phyloP scores from a whole-genome alignment of 1,140 invertebrate genomes.

The Bombus terrestris region DNA sequence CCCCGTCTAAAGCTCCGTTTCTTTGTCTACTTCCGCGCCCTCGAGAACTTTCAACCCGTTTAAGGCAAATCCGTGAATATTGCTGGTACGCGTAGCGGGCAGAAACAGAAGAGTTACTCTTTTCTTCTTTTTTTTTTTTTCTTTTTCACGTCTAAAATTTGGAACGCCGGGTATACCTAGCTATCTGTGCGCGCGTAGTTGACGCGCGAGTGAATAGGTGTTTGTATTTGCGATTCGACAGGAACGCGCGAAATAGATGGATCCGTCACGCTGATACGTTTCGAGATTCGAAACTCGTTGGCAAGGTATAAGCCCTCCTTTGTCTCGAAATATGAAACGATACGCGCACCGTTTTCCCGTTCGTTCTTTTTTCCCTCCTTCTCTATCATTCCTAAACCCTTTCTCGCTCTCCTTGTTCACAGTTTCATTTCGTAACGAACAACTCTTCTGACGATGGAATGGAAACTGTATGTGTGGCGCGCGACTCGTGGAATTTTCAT shows the following conservation, averaged over 20 bases:
- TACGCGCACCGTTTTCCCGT: constrained; percentile 4
- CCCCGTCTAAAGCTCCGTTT: background rate
- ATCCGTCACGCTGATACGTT: constrained; percentile 29
- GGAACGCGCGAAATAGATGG: constrained; percentile 39
- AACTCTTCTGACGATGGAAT: constrained; percentile 35
- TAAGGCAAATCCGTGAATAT: constrained; percentile 61
- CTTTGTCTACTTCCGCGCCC: constrained; percentile 3
- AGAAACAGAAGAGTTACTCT: background rate
- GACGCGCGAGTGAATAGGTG: constrained; percentile 15
- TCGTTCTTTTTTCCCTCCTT: background rate
- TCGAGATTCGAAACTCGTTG: constrained; percentile 35
- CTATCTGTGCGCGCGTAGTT: background rate
- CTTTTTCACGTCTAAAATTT: constrained; percentile 37
- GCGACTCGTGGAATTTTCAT: constrained; percentile 4
- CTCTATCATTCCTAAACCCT: background rate
- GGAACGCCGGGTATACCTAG: background rate
- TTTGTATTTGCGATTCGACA: constrained; percentile 41
- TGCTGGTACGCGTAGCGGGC: constrained; percentile 21
- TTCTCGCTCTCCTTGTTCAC: background rate
- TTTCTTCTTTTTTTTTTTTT: background rate
- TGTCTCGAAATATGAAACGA: constrained; percentile 46
- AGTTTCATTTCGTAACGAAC: constrained; percentile 43
- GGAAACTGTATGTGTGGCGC: constrained; percentile 2
- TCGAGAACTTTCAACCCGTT: constrained; percentile 51
- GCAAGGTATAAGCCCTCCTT: constrained; percentile 49